Base-by-base conservation (phyloP, 1,140 invertebrate species). In the Plectus sambesii region DNA sequence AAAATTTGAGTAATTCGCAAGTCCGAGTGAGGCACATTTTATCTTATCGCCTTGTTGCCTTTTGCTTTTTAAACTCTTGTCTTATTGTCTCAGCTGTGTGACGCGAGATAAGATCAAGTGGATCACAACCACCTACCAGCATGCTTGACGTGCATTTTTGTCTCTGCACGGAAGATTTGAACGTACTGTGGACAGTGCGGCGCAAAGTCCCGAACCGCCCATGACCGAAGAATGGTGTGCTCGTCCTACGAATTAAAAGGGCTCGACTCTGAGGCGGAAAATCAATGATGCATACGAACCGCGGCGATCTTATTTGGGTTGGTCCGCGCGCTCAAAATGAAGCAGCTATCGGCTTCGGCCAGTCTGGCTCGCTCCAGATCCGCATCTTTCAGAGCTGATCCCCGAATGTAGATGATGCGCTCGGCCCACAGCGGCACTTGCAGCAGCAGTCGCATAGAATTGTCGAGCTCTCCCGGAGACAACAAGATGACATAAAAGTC, bases 371-470 rank as follows among this genome's bases (percentile, higher is more conserved):
- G 74, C 8, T 84, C 84, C 30, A 97, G 74, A 73, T 97, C 90
- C 2, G 83, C 82, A 69, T 96, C 90, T 71, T 90, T 90, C 23
- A 93, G 72, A 59, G 86, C 89, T 6, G 86, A 89, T 23, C 87
- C 87, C 70, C 94, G 87, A 64, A 96, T 93, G 73, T 94, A 96
- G 66, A 96, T 93, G 27, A 96, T 90, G 23, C 90, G 74, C 67
- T 94, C 87, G 5, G 88, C 87, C 90, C 90, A 97, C 62, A 94
- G 87, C 1, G 92, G 90, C 42, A 94, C 88, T 76, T 94, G 88
- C 12, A 97, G 77, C 55, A 97, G 89, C 85, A 92, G 87, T 61
- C 88, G 76, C 87, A 96, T 94, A 2, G 87, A 93, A 0, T 87
- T 84, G 66, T 97, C 90, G 51, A 97, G 74, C 72, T 98, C 92